Evolutionary conservation across 2,113 vertebrate species (phyloP).

Genomic region (Neolamprologus kungweensis): DNA sequence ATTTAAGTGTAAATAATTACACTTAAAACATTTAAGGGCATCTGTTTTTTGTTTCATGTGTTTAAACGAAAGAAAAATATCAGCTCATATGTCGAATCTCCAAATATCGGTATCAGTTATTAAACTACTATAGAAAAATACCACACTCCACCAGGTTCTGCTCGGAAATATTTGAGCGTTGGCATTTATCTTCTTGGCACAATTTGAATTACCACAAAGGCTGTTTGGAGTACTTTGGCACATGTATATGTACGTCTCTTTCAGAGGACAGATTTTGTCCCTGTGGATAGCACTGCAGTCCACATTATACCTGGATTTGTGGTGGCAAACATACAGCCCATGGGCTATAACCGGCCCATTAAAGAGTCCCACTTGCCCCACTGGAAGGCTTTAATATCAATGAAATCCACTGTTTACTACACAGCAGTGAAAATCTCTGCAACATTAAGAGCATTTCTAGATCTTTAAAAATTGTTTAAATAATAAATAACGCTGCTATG

Average conservation of each 20-base stretch:
- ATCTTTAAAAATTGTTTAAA: not conserved
- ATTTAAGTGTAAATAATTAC: too few relatives aligned
- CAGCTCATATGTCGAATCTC: not conserved
- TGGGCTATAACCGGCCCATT: not conserved
- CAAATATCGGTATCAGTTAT: accelerated
- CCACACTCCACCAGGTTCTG: not conserved
- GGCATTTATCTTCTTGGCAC: not conserved
- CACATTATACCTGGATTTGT: not conserved
- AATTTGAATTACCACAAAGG: not conserved
- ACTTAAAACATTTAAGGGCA: not conserved
- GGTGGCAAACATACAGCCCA: not conserved
- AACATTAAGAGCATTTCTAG: not conserved
- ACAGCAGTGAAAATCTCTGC: not conserved
- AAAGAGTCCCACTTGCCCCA: not conserved
- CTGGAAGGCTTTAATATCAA: not conserved
- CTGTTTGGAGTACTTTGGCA: not conserved
- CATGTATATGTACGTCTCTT: not conserved
- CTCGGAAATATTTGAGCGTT: not conserved
- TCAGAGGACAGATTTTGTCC: not conserved
- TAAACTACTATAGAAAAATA: not conserved
- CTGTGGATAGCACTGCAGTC: not conserved
- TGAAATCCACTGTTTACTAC: not conserved
- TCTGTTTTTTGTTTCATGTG: not conserved
- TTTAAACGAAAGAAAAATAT: not conserved
- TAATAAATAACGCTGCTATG: not conserved